A percentile compares a stretch with the other conserved stretches of the same genome.
Evolutionary conservation across 2,888 invertebrate genomes (phyloP).

Genomic region (Nomada ferruginata): DNA sequence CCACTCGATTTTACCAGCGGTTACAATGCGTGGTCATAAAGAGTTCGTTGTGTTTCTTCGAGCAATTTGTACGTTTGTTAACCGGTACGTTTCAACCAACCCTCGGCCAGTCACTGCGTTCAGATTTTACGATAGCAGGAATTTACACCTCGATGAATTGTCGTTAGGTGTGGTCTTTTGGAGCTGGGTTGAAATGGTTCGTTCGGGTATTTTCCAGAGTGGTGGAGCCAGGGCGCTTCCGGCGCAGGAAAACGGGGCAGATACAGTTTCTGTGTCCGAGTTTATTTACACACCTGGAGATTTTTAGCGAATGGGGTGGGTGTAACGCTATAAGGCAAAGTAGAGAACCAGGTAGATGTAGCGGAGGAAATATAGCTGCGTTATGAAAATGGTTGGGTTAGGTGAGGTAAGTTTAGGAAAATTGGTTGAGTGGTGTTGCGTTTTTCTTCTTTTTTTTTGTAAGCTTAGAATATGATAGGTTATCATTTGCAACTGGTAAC

Average conservation of each 20-base stretch:
- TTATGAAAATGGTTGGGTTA: not conserved
- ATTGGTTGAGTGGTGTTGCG: not conserved
- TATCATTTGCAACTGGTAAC: too few species aligned
- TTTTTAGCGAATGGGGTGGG: not conserved
- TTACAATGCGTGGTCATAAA: constrained; percentile 49
- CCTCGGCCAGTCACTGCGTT: not conserved
- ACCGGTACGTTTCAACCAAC: constrained; percentile 23
- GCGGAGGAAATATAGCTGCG: not conserved
- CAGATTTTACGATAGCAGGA: not conserved
- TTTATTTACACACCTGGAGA: constrained; percentile 29
- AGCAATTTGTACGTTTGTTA: constrained; percentile 54
- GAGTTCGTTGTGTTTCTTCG: constrained; percentile 52
- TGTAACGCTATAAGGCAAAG: not conserved
- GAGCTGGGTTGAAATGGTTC: not conserved
- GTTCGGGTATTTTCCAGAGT: not conserved
- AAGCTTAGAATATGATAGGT: not conserved
- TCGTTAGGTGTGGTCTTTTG: not conserved
- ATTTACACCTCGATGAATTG: constrained; percentile 4
- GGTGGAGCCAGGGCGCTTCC: constrained; percentile 10
- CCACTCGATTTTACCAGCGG: constrained; percentile 6
- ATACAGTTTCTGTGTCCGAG: constrained; percentile 24
- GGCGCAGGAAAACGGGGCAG: constrained; percentile 14
- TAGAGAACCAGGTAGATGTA: not conserved
- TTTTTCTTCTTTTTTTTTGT: not conserved
- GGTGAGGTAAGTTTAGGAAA: not conserved